Percentiles rank a stretch among this genome's conserved stretches.
phyloP scores from a whole-genome alignment of 1,140 invertebrate genomes.

The Meteorus sp. region DNA sequence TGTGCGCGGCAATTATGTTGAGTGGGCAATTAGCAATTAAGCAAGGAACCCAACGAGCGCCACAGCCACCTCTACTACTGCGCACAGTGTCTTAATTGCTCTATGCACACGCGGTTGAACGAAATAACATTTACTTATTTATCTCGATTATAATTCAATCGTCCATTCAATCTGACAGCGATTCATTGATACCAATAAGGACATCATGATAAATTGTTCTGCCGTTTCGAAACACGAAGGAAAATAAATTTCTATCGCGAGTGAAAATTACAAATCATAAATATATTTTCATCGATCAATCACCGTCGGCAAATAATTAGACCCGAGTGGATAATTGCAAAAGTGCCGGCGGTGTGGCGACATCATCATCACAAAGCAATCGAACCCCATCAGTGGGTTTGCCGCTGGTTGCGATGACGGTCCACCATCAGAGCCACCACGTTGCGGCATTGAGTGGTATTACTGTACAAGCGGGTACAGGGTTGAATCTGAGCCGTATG shows the following conservation, averaged over 20 bases:
- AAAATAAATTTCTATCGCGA: too few relatives aligned
- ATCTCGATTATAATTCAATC: background rate
- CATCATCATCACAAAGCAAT: slow-evolving; percentile 48
- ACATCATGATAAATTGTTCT: too few relatives aligned
- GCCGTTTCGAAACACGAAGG: too few relatives aligned
- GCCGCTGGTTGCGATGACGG: slow-evolving; percentile 52
- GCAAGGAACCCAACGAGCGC: slow-evolving; percentile 36
- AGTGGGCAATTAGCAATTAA: slow-evolving; percentile 53
- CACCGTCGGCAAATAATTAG: slow-evolving; percentile 53
- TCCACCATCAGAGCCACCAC: slow-evolving; percentile 58
- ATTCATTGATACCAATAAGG: too few relatives aligned
- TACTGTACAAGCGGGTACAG: slow-evolving; percentile 40
- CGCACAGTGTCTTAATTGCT: slow-evolving; percentile 15
- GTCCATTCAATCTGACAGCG: too few relatives aligned
- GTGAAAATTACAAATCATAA: too few relatives aligned
- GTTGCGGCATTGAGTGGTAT: slow-evolving; percentile 55
- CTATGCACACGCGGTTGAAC: slow-evolving; percentile 14
- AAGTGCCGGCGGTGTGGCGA: slow-evolving; percentile 52
- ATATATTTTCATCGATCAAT: too few relatives aligned
- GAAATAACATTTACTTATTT: background rate
- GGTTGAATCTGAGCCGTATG: slow-evolving; percentile 52
- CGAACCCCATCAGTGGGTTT: slow-evolving; percentile 45
- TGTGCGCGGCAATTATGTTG: slow-evolving; percentile 50
- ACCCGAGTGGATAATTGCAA: slow-evolving; percentile 49
- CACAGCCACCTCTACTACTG: too few relatives aligned